Base-by-base conservation (phyloP, 2,797 vertebrate genomes). In the Schizothorax lantsangensis region DNA sequence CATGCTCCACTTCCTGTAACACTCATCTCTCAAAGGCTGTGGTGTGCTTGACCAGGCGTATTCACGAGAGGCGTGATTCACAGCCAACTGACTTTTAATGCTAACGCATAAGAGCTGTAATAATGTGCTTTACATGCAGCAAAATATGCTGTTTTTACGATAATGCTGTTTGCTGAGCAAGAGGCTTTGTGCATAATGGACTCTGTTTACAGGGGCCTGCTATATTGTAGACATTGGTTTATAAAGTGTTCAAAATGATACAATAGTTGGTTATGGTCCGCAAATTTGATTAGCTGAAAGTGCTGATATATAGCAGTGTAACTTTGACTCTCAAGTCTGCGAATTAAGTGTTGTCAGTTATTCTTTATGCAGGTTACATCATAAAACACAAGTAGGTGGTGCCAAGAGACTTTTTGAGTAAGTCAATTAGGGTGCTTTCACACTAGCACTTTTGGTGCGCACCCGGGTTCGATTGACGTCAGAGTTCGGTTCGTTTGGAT, bases 81-180 rank as follows among this genome's bases (percentile, higher is more conserved):
- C 84, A 85, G 64, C 64, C 84, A 59, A 52, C 77, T 62, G 66
- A 79, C 52, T 80, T 81, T 86, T 81, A 86, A 80, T 85, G 68
- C 78, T 36, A 79, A 80, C 4, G 21, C 40, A 81, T 62, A 73
- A 62, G 84, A 86, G 78, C 43, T 86, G 68, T 49, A 81, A 85
- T 85, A 71, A 85, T 79, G n/a, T 62, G 6, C 26, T 80, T 64
- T 73, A 38, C 78, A 86, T 80, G 68, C 40, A 17, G 52, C 38
- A 49, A 86, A 85, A 85, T 80, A 43, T 71, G 84, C 66, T 36
- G 49, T 79, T 73, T 86, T 86, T 86, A 80, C 3, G 21, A 43
- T 38, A 79, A 73, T 69, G 74, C 47, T 6, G 14, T 86, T 79
- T 81, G 78, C 52, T 23, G 40, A 64, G 40, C 38, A 21, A 33